Evolutionary conservation across 1,140 invertebrate genomes (phyloP), one percentile per base, ranked within the genome.

Genomic region (Microplitis mediator): DNA sequence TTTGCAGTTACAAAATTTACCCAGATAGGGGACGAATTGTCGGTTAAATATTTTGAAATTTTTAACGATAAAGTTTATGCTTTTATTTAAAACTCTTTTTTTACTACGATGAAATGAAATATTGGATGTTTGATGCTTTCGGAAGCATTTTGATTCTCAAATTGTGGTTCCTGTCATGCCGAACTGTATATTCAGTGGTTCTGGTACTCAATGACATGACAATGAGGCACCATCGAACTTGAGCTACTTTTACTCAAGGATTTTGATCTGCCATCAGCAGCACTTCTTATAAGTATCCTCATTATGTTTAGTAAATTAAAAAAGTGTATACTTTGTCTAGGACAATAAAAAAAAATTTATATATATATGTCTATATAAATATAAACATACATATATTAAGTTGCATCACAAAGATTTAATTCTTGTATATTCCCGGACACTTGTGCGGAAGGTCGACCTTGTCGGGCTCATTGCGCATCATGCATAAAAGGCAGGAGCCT

Each of bases 171-270:
- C 23, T 23, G 23, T 0, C 23, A 23, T 23, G 2, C 2, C 23
- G 23, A 23, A 23, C 23, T 61, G 9, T 31, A 34, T 61, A 56
- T 23, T 16, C 23, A 5, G 52, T 23, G 23, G 52, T 16, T 23
- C 11, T 32, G 60, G 23, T 13, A 51, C 45, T 65, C 36, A 16
- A 50, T 65, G 63, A 65, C 63, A 50, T 65, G 63, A 65, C 63
- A 65, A 65, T 39, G 34, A 65, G 11, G 45, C 63, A 65, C 16
- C 45, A 50, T 45, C 36, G 45, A 65, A 65, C 63, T 65, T 65
- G 63, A 65, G 45, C 63, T 65, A 65, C 63, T 45, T 65, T 65
- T 45, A 4, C 34, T 65, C 63, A 65, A 65, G 63, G 63, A 13
- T 36, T 45, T 31, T 65, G 31, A 65, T 65, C 34, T 65, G 36